Evolutionary conservation across 2,797 vertebrate genomes (phyloP), one percentile per base, ranked within the genome.

Genomic region (Lindbergichthys nudifrons): DNA sequence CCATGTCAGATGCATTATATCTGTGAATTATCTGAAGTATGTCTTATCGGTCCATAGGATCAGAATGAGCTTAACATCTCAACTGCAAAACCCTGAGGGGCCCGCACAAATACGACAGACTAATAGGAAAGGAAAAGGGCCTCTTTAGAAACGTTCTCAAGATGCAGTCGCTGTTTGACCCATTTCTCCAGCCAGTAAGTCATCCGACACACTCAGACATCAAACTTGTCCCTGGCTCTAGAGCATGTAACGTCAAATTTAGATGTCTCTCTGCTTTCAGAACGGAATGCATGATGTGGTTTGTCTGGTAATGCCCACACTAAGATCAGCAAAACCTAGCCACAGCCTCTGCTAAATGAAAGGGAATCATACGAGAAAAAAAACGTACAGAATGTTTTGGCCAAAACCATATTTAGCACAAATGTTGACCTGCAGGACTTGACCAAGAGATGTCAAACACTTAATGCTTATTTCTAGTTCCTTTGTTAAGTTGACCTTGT

Each of bases 211-310:
- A 65, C 56, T 65, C 18, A 69, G 61, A 71, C 62, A 75, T 75
- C 59, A 59, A 79, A 86, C 71, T 68, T 51, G 60, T 75, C 71
- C 58, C 45, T 77, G 74, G 52, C 80, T 8, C 16, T 11, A 51
- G 39, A 87, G 84, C 70, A 73, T 77, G 68, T 83, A 86, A 84
- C 78, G 73, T 79, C 47, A 84, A 87, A 85, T 84, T 65, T 86
- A 80, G 84, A 78, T 67, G 77, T 56, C 16, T 65, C 71, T 79
- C 52, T 66, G 77, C 78, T 42, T 60, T 0, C 0, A 65, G 57
- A 57, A 42, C 60, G 83, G 81, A 90, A 89, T 85, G 87, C 77
- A 79, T 67, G 54, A 65, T 84, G 84, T 88, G 86, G 81, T 89
- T 75, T 75, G 56, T 68, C 71, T 82, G 86, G 79, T 82, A 68